Conservation (phyloP, 35 echinoderm and acorn worm species). For the Chiridota heheva region DNA sequence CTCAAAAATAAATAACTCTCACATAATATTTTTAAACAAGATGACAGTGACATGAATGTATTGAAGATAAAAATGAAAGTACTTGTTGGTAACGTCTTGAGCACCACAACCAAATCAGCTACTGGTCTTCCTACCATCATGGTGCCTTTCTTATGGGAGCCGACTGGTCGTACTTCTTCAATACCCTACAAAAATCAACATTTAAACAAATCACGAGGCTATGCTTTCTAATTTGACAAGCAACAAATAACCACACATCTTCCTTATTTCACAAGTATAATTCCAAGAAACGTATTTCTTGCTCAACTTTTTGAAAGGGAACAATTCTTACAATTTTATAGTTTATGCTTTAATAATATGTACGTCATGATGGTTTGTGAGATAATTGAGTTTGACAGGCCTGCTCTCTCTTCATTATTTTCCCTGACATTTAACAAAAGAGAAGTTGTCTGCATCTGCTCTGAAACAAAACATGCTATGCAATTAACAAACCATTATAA, state of each 20-base stretch:
- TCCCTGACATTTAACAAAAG: too few species aligned
- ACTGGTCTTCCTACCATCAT: conserved; percentile 94
- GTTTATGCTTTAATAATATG: too few species aligned
- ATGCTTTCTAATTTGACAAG: not conserved
- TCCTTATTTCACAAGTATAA: not conserved
- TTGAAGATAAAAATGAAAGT: not conserved
- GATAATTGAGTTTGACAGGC: too few species aligned
- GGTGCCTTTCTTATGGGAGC: conserved; percentile 97
- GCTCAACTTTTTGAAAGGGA: not conserved
- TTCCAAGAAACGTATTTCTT: not conserved
- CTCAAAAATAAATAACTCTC: too few species aligned
- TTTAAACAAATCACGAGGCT: not conserved
- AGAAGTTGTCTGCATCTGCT: too few species aligned
- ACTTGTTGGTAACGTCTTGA: conserved; percentile 97
- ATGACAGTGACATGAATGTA: too few species aligned
- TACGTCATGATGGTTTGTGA: too few species aligned
- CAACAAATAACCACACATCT: not conserved
- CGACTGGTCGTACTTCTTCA: conserved; percentile 90
- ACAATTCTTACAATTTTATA: too few species aligned
- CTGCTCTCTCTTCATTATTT: too few species aligned
- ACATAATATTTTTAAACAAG: too few species aligned
- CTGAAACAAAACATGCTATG: too few species aligned
- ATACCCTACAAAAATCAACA: conserved; percentile 57
- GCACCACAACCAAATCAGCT: conserved; percentile 92
- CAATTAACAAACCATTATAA: too few species aligned